A percentile compares a stretch with the other conserved stretches of the same genome.
phyloP scores from a whole-genome alignment of 2,113 vertebrate species.

The Lethenteron camtschaticum region DNA sequence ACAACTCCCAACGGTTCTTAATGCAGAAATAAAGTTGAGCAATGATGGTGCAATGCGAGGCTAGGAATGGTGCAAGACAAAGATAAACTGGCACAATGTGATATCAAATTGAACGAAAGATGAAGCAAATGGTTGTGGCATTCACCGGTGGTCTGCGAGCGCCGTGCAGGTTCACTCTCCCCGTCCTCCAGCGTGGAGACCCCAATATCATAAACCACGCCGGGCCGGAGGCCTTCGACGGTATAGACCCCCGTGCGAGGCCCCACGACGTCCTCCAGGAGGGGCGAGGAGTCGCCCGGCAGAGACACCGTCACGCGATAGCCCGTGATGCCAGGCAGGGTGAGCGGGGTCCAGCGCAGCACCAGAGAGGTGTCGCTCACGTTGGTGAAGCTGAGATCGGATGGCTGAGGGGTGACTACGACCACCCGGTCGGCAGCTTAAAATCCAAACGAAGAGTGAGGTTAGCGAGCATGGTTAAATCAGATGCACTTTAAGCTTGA shows the following conservation, averaged over 20 bases:
- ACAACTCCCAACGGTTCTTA: too few species aligned
- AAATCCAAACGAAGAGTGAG: too few species aligned
- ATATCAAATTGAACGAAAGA: too few species aligned
- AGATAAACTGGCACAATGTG: too few species aligned
- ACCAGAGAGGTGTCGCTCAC: conserved; percentile 79
- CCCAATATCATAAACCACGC: conserved; percentile 89
- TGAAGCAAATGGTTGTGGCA: conserved; percentile 4
- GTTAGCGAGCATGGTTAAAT: too few species aligned
- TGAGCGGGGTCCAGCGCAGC: conserved; percentile 74
- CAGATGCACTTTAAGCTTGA: too few species aligned
- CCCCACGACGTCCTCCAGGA: conserved; percentile 74
- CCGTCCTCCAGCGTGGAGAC: conserved; percentile 74
- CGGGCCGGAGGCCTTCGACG: conserved; percentile 74
- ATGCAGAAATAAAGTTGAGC: too few species aligned
- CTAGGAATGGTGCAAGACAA: too few species aligned
- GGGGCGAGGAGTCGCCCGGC: conserved; percentile 66
- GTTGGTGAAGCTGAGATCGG: conserved; percentile 71
- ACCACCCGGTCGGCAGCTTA: too few species aligned
- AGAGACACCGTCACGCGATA: conserved; percentile 83
- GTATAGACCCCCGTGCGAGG: conserved; percentile 61
- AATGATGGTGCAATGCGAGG: too few species aligned
- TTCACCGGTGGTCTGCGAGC: conserved; percentile 92
- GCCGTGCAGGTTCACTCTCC: conserved; percentile 59
- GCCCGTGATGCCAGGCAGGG: conserved; percentile 60
- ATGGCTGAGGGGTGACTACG: conserved; percentile 63